Percentiles rank a stretch among this genome's conserved stretches.
Conservation (phyloP, 2,797 vertebrate species). For the Lophius americanus region DNA sequence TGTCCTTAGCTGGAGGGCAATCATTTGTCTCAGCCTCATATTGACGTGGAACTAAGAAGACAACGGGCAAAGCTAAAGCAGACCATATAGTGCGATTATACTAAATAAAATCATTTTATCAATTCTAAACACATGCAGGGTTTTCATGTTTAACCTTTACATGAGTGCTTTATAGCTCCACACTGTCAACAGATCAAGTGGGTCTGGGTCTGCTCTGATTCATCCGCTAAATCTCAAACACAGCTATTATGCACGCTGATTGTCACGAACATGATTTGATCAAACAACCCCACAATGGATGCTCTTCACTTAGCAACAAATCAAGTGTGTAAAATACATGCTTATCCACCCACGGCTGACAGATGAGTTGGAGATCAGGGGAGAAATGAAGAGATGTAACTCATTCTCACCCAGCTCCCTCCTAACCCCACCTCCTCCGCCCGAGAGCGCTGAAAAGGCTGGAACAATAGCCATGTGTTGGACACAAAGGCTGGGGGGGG, state of each 20-base stretch:
- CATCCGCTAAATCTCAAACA: constrained; percentile 33
- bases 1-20: constrained; percentile 68
- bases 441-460: constrained; percentile 69
- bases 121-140: background rate
- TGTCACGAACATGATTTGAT: constrained; percentile 66
- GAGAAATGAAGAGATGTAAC: constrained; percentile 83
- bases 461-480: constrained; percentile 79
- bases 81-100: constrained; percentile 6
- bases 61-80: constrained; percentile 52
- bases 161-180: background rate
- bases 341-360: constrained; percentile 82
- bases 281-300: constrained; percentile 70
- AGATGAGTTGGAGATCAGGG: constrained; percentile 80
- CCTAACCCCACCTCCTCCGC: constrained; percentile 58
- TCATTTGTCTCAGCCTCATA: constrained; percentile 81
- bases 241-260: constrained; percentile 42
- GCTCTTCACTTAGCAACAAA: constrained; percentile 82
- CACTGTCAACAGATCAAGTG: background rate
- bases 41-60: constrained; percentile 63
- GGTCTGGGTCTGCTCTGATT: background rate
- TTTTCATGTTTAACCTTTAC: background rate
- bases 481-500: constrained; percentile 79
- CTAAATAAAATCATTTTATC: background rate
- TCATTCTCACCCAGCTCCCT: constrained; percentile 76
- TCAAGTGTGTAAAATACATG: constrained; percentile 84